A percentile compares a stretch with the other conserved stretches of the same genome.
Conservation (phyloP, 2,797 vertebrate species). For the Otolemur crassicaudatus region DNA sequence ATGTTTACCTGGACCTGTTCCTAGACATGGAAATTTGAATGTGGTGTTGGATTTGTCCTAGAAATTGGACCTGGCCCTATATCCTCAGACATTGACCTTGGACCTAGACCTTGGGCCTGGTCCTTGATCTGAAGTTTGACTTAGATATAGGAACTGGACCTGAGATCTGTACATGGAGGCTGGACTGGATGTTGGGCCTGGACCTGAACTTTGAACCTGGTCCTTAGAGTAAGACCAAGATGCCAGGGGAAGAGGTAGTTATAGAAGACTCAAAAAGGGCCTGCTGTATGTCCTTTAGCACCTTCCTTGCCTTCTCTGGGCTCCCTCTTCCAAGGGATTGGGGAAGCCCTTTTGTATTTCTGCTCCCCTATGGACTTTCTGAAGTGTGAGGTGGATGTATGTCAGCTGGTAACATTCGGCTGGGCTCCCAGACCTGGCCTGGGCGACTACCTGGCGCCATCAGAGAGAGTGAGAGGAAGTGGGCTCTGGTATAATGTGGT, state of each 20-base stretch:
- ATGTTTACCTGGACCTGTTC: background rate
- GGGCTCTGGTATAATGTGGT: conserved; percentile 65
- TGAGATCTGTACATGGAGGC: background rate
- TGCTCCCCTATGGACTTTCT: conserved; percentile 1
- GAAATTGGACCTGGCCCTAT: background rate
- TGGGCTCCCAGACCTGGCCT: background rate
- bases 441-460: conserved; percentile 25
- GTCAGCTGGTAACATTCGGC: background rate
- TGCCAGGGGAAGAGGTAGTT: background rate
- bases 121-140: background rate
- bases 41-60: background rate
- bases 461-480: conserved; percentile 46
- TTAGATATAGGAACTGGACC: background rate
- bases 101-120: background rate
- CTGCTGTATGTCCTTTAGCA: conserved; percentile 24
- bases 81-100: conserved; percentile 16
- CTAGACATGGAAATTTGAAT: conserved; percentile 33
- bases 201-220: background rate
- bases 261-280: background rate
- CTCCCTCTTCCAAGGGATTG: background rate
- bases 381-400: background rate
- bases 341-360: background rate
- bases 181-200: background rate
- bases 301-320: background rate
- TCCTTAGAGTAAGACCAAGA: conserved; percentile 13